These are phyloP conservation scores for Chiloscyllium plagiosum DNA, from an alignment of 2,113 vertebrate genomes.

Conservation along the genomic window DNA sequence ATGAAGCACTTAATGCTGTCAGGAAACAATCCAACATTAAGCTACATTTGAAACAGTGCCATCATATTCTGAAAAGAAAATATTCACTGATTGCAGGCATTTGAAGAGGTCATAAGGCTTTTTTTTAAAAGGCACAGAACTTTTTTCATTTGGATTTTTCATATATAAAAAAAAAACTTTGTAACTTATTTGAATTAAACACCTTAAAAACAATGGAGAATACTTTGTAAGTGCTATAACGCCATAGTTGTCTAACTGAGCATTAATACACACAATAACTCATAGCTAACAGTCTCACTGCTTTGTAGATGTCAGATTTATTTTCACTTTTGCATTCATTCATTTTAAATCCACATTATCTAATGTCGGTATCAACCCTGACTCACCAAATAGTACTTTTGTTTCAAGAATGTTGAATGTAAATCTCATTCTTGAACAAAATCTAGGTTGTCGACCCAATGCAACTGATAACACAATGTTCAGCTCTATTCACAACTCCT, in stretches of 20 bases:
- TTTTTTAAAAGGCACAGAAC: neutral
- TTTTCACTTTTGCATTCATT: neutral
- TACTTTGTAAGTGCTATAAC: neutral
- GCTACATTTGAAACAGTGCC: neutral
- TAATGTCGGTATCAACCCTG: neutral
- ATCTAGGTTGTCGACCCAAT: neutral
- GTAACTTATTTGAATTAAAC: neutral
- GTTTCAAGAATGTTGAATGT: neutral
- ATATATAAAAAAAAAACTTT: neutral
- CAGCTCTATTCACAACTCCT: too few relatives aligned
- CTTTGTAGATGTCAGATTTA: neutral
- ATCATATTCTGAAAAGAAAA: neutral
- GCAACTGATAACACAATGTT: too few relatives aligned
- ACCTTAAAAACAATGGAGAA: neutral
- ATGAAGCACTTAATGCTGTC: neutral
- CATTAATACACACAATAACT: too few relatives aligned
- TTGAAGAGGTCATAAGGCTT: neutral
- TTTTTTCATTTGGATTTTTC: neutral
- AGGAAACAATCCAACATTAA: neutral
- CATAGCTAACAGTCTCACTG: neutral
- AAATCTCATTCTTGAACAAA: neutral
- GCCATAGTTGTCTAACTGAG: neutral
- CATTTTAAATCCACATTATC: neutral
- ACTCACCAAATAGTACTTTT: neutral
- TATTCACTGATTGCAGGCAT: neutral